phyloP scores from a whole-genome alignment of 2,797 vertebrate genomes.

The Pyrocephalus nanus region DNA sequence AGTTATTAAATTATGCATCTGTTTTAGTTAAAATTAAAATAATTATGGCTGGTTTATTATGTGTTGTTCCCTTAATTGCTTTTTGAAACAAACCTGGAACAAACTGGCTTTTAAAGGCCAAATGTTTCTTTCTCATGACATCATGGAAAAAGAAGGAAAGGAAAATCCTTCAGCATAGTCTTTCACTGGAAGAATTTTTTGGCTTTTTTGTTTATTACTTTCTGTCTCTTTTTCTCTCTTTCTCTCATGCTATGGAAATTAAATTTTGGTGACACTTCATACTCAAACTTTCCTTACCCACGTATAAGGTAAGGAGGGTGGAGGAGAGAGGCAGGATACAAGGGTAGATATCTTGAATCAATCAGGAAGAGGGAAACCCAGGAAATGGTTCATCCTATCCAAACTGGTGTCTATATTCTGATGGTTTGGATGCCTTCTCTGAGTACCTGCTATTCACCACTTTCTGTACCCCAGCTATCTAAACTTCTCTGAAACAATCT shows the following conservation, averaged over 20 bases:
- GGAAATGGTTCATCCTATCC: background rate
- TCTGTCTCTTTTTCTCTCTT: background rate
- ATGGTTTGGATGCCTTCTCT: background rate
- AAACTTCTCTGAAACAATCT: background rate
- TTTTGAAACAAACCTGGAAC: background rate
- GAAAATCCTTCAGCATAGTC: background rate
- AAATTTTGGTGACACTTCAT: background rate
- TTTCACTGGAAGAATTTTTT: background rate
- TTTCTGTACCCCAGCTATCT: background rate
- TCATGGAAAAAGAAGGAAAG: background rate
- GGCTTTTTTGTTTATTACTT: background rate
- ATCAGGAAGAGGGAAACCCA: background rate
- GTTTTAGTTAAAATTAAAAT: conserved; percentile 2
- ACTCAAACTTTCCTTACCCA: background rate
- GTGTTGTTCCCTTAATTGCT: background rate
- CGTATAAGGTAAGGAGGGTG: background rate
- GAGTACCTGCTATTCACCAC: background rate
- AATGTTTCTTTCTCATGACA: background rate
- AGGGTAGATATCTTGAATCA: background rate
- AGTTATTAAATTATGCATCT: background rate
- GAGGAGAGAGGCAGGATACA: background rate
- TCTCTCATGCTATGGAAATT: background rate
- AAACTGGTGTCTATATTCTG: background rate
- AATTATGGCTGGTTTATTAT: background rate
- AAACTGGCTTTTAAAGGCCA: background rate